Base-by-base conservation (phyloP, 2,888 invertebrate species). In the Ichneumon xanthorius region DNA sequence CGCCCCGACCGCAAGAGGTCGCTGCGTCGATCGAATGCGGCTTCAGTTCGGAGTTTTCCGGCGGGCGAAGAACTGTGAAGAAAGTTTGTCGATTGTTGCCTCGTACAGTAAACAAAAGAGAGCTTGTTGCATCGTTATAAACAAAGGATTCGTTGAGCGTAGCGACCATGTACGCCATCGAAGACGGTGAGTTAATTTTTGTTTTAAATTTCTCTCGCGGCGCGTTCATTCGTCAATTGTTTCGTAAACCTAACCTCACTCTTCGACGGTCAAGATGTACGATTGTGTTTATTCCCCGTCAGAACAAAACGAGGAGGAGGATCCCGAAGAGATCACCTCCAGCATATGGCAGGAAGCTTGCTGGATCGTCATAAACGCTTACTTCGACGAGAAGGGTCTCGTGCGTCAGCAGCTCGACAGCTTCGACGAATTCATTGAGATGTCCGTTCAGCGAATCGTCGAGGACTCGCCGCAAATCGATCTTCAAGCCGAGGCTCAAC, bases 271-370 rank as follows among this genome's bases (percentile, higher is more conserved):
- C 14, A 78, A 78, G 37, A 81, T 65, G 22, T 37, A 72, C 65
- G 61, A 58, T 61, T 61, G 22, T 53, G 9, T 55, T 58, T 37
- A 40, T 71, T 63, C 45, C 0, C 30, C 22, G 55, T 45, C 81
- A 88, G 89, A 88, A 73, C 87, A 88, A 85, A 97, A 96, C 94
- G 98, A 98, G 88, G 98, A 98, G 92, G 97, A 98, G 92, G 98
- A 98, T 93, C 96, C 96, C 14, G 99, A 98, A 94, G 99, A 99
- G 95, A 99, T 99, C 91, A 98, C 99, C 48, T 97, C 99, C 6
- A 99, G 99, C 93, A 95, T 99, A 88, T 99, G 99, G 99, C 99
- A 99, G 94, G 99, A 99, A 95, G 99, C 99, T 65, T 99, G 99
- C 92, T 99, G 99, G 99, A 99, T 99, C 92, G 99, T 99, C 85